Evolutionary conservation across 2,888 invertebrate genomes (phyloP).

Genomic region (Cheilosia impressa): DNA sequence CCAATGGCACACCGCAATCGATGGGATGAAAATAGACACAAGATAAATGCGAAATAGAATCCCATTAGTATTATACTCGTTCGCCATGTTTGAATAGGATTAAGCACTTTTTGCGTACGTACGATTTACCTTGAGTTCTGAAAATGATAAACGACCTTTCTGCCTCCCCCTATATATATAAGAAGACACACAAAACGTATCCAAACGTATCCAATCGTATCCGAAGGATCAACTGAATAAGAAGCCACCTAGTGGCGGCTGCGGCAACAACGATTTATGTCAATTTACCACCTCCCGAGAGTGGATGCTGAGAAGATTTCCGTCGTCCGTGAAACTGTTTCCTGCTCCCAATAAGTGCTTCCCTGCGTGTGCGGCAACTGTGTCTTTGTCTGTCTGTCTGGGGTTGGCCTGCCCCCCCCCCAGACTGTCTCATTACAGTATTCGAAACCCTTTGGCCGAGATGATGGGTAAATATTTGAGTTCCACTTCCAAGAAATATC

Average conservation of each 20-base stretch:
- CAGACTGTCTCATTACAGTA: slow-evolving; percentile 47
- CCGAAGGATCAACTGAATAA: slow-evolving; percentile 43
- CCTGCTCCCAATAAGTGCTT: slow-evolving; percentile 65
- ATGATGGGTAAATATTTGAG: slow-evolving; percentile 72
- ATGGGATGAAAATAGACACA: slow-evolving; percentile 66
- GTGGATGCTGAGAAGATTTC: slow-evolving; percentile 64
- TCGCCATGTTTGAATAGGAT: slow-evolving; percentile 72
- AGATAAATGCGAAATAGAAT: slow-evolving; percentile 69
- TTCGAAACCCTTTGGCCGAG: slow-evolving; percentile 54
- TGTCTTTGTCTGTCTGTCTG: slow-evolving; percentile 51
- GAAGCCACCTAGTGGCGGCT: neutral
- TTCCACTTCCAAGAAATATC: slow-evolving; percentile 51
- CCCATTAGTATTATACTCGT: slow-evolving; percentile 68
- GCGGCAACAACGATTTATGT: slow-evolving; percentile 68
- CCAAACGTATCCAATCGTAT: slow-evolving; percentile 40
- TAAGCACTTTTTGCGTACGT: slow-evolving; percentile 70
- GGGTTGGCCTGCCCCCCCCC: slow-evolving; percentile 15
- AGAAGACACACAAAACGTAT: slow-evolving; percentile 23
- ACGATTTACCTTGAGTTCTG: slow-evolving; percentile 69
- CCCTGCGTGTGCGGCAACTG: slow-evolving; percentile 20
- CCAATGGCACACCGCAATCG: slow-evolving; percentile 25
- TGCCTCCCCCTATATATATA: slow-evolving; percentile 12
- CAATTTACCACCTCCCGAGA: slow-evolving; percentile 74
- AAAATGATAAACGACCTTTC: slow-evolving; percentile 73
- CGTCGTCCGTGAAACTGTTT: slow-evolving; percentile 56